Conservation (phyloP, 2,888 invertebrate genomes). For the Fragum whitleyi region DNA sequence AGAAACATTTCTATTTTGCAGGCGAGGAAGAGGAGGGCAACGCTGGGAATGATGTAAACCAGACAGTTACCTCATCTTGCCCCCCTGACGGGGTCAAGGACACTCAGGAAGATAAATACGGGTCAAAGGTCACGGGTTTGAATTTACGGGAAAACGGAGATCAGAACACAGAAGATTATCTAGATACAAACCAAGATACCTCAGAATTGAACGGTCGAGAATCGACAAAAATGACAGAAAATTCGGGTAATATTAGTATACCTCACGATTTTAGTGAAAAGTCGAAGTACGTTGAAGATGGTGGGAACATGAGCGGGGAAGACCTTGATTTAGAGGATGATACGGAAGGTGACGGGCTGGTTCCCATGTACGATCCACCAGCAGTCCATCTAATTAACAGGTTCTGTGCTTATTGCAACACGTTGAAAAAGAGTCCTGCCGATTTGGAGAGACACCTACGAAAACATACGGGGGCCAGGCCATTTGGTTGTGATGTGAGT, state of each 20-base stretch:
- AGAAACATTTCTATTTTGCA: no score
- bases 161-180: neutral
- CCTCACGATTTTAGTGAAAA: constrained; percentile 54
- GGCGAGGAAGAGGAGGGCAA: constrained; percentile 41
- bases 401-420: constrained; percentile 81
- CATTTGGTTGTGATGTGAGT: constrained; percentile 79
- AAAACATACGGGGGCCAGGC: constrained; percentile 82
- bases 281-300: constrained; percentile 34
- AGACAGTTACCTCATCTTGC: constrained; percentile 50
- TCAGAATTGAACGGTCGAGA: constrained; percentile 11
- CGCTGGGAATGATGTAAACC: constrained; percentile 30
- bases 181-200: constrained; percentile 15
- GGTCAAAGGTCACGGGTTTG: constrained; percentile 47
- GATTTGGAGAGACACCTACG: constrained; percentile 80
- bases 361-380: constrained; percentile 32
- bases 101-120: constrained; percentile 53
- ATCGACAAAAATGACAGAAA: neutral
- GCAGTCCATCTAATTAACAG: constrained; percentile 55
- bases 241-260: constrained; percentile 5
- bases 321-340: constrained; percentile 29
- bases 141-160: constrained; percentile 28
- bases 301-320: constrained; percentile 5
- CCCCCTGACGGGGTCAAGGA: constrained; percentile 33
- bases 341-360: neutral
- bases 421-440: constrained; percentile 79